Percentiles rank a stretch among this genome's conserved stretches.
phyloP scores from a whole-genome alignment of 2,113 vertebrate genomes.

The Nothoprocta perdicaria region DNA sequence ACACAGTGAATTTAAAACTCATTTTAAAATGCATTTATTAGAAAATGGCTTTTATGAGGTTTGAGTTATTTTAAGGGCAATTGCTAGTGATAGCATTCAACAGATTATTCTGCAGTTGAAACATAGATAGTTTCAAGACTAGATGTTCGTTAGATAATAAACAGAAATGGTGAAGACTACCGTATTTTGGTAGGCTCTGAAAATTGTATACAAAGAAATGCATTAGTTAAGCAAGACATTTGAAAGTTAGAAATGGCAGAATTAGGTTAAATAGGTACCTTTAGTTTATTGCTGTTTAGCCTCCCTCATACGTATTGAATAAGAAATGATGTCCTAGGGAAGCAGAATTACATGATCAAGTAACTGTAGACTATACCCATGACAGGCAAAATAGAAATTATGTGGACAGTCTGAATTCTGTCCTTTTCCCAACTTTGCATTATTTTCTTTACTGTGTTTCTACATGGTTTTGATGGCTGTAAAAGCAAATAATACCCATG shows the following conservation, averaged over 20 bases:
- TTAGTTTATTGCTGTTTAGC: not conserved
- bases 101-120: not conserved
- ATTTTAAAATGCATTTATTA: not conserved
- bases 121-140: not conserved
- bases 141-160: not conserved
- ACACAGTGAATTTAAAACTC: not conserved
- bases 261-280: not conserved
- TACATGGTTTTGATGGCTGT: not conserved
- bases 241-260: not conserved
- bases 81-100: not conserved
- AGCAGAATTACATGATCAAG: not conserved
- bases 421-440: not conserved
- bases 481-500: not conserved
- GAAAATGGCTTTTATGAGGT: not conserved
- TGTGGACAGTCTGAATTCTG: not conserved
- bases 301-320: not conserved
- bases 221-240: not conserved
- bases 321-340: not conserved
- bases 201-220: not conserved
- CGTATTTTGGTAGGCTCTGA: not conserved
- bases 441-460: not conserved
- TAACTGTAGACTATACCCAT: not conserved
- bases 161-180: not conserved
- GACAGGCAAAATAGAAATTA: not conserved
- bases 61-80: not conserved